Evolutionary conservation across 1,140 invertebrate genomes (phyloP).

Genomic region (Holotrichia oblita): DNA sequence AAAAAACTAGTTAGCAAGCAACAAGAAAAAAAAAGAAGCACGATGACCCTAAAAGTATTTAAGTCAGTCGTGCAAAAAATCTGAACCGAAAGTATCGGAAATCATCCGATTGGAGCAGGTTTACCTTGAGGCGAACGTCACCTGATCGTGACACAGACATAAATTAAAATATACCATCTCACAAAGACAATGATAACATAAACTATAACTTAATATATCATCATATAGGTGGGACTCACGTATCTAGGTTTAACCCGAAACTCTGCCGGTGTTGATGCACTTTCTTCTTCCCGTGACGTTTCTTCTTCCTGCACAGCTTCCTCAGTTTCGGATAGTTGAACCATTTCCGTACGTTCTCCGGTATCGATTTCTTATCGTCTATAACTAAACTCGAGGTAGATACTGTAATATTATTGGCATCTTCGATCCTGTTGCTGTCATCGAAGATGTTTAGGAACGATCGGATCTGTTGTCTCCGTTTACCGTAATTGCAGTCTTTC

Average conservation of each 20-base stretch:
- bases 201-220: too few species aligned
- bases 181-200: too few species aligned
- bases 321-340: constrained; percentile 65
- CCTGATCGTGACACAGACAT: background rate
- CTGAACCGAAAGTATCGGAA: background rate
- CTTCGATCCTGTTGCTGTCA: constrained; percentile 55
- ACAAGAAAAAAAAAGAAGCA: background rate
- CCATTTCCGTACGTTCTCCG: constrained; percentile 62
- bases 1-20: too few species aligned
- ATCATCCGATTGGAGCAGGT: background rate
- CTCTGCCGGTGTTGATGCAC: background rate
- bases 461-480: constrained; percentile 63
- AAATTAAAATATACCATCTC: too few species aligned
- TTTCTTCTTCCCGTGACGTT: constrained; percentile 47
- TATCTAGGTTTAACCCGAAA: background rate
- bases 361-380: constrained; percentile 55
- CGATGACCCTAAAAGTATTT: background rate
- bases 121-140: background rate
- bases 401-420: constrained; percentile 57
- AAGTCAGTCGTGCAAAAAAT: background rate
- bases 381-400: constrained; percentile 58
- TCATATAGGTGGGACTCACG: too few species aligned
- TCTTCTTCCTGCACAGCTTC: constrained; percentile 63
- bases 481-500: constrained; percentile 73
- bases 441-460: constrained; percentile 68